phyloP scores from a whole-genome alignment of 2,113 vertebrate genomes.

The Oxygymnocypris stewartii region DNA sequence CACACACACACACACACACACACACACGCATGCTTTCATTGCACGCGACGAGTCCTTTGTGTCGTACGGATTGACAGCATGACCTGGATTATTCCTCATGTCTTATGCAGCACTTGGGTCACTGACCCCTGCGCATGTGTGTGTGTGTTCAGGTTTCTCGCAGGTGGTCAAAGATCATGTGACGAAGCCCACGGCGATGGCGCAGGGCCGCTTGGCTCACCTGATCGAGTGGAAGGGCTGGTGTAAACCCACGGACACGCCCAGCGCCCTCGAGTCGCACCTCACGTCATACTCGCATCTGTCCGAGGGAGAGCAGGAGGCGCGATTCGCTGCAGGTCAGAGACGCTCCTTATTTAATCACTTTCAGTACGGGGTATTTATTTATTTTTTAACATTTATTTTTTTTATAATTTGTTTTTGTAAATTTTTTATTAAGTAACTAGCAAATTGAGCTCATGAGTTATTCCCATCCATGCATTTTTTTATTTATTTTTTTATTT shows the following conservation, averaged over 20 bases:
- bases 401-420: too few relatives aligned
- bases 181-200: slow-evolving; percentile 97
- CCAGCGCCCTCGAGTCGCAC: slow-evolving; percentile 84
- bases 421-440: too few relatives aligned
- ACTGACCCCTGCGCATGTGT: background rate
- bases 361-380: too few relatives aligned
- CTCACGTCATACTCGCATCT: slow-evolving; percentile 96
- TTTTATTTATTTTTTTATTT: too few relatives aligned
- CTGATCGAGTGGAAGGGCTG: slow-evolving; percentile 99
- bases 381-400: too few relatives aligned
- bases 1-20: background rate
- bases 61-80: background rate
- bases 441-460: too few relatives aligned
- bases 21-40: background rate
- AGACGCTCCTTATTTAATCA: too few relatives aligned
- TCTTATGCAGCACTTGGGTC: background rate
- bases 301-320: slow-evolving; percentile 94
- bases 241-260: slow-evolving; percentile 90
- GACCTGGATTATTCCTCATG: slow-evolving; percentile 9
- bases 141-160: slow-evolving; percentile 83
- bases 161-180: slow-evolving; percentile 99
- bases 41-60: background rate
- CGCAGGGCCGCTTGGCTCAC: slow-evolving; percentile 94
- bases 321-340: slow-evolving; percentile 91
- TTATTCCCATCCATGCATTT: too few relatives aligned